Evolutionary conservation across 1,140 invertebrate genomes (phyloP), one percentile per base, ranked within the genome.

Genomic region (Branchinecta lynchi): DNA sequence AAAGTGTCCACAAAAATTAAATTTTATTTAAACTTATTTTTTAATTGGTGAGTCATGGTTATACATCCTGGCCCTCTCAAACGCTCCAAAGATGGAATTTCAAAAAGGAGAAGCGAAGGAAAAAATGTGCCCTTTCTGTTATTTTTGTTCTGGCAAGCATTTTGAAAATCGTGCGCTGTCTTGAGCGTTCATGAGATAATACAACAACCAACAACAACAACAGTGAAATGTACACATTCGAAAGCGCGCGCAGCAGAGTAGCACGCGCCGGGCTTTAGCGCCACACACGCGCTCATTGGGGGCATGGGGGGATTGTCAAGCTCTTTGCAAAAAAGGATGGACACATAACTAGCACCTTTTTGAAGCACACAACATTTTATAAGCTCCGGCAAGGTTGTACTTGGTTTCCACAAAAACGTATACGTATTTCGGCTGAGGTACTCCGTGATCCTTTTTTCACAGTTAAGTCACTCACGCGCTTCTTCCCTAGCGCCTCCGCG

Each of bases 371-470:
- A 60, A 60, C 12, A 60, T 60, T 60, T 60, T 60, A 32, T 60
- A 60, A 60, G 51, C 51, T 60, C 51, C 51, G 51, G 51, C 17
- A 60, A 12, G 51, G 51, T 60, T 60, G 51, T 60, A 60, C 51
- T 60, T 60, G 51, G 51, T 60, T 60, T 60, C 51, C 51, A 60
- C 51, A 60, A 60, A 60, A 60, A 60, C 51, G 51, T 60, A 60
- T 60, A 60, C 51, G 51, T 60, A 60, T 60, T 60, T 60, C 51
- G 51, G 51, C 51, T 60, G 51, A 60, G 51, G 51, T 60, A 60
- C 51, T 60, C 51, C 51, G 51, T 60, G 51, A 60, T 60, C 51
- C 51, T 60, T 60, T 60, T 60, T 60, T 32, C 32, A 32, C 32
- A 32, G 32, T 32, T 32, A 32, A 32, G 32, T 32, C 32, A 32